These are phyloP conservation scores for Nowickia ferox DNA, from an alignment of 2,888 invertebrate genomes.

Conservation along the genomic window DNA sequence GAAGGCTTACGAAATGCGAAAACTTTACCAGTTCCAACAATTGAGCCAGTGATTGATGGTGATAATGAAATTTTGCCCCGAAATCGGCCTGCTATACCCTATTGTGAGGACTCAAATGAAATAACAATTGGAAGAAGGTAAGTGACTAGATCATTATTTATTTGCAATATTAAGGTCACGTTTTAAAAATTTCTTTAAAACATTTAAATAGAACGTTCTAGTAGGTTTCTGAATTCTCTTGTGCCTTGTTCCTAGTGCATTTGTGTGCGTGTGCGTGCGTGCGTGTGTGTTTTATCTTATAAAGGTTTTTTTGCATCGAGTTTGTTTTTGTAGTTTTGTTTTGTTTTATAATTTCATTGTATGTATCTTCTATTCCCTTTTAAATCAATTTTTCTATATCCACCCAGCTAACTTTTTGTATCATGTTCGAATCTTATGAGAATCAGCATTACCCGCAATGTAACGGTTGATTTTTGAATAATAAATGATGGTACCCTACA, in stretches of 20 bases:
- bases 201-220: constrained; percentile 58
- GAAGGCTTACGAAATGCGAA: not conserved
- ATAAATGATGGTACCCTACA: no score
- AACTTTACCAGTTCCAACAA: not conserved
- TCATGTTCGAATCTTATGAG: no score
- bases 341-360: constrained; percentile 40
- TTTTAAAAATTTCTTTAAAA: not conserved
- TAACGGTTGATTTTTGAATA: no score
- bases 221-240: constrained; percentile 22
- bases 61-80: constrained; percentile 41
- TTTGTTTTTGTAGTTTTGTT: constrained; percentile 64
- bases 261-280: not conserved
- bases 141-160: constrained; percentile 42
- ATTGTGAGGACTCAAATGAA: constrained; percentile 79
- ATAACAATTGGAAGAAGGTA: constrained; percentile 81
- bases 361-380: not conserved
- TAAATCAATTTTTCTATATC: not conserved
- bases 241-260: not conserved
- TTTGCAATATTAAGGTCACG: not conserved
- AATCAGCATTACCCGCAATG: no score
- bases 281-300: constrained; percentile 28
- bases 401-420: no score
- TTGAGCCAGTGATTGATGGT: constrained; percentile 3
- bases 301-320: constrained; percentile 8
- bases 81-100: constrained; percentile 75